Evolutionary conservation across 2,797 vertebrate species (phyloP).

Genomic region (Pseudochirops corinnae): DNA sequence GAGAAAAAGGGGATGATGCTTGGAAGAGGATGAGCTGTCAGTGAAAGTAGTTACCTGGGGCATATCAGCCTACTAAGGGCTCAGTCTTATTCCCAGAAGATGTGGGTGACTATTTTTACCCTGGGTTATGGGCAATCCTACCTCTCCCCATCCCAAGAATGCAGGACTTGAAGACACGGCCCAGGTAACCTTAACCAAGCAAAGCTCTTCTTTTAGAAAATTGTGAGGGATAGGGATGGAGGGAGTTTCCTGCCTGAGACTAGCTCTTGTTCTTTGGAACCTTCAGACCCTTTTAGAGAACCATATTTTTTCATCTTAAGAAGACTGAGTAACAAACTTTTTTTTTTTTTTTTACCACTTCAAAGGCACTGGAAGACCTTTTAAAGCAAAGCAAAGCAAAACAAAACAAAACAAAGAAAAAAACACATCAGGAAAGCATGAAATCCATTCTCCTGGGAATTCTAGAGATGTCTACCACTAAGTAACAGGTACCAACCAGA

Average conservation of each 20-base stretch:
- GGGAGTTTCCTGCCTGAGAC: not conserved
- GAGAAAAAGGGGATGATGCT: not conserved
- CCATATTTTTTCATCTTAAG: constrained; percentile 29
- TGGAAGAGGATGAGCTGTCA: not conserved
- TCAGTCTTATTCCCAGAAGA: not conserved
- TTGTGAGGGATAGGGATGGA: constrained; percentile 11
- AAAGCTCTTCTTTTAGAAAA: not conserved
- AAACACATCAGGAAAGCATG: constrained; percentile 4
- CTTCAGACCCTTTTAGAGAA: constrained; percentile 17
- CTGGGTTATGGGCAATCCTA: not conserved
- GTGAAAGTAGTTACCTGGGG: not conserved
- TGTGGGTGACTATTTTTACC: not conserved
- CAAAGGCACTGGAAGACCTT: constrained; percentile 13
- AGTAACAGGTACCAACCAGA: not conserved
- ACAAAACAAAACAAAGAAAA: not conserved
- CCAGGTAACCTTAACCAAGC: not conserved
- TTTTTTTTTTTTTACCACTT: not conserved
- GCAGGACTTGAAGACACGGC: constrained; percentile 23
- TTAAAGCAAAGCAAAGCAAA: constrained; percentile 39
- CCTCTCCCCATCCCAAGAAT: constrained; percentile 33
- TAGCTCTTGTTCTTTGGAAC: not conserved
- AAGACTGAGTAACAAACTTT: not conserved
- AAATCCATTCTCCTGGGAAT: not conserved
- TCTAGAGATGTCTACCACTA: not conserved
- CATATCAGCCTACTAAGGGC: not conserved